Conservation (phyloP, 1,140 invertebrate species). For the Glomeris maerens region DNA sequence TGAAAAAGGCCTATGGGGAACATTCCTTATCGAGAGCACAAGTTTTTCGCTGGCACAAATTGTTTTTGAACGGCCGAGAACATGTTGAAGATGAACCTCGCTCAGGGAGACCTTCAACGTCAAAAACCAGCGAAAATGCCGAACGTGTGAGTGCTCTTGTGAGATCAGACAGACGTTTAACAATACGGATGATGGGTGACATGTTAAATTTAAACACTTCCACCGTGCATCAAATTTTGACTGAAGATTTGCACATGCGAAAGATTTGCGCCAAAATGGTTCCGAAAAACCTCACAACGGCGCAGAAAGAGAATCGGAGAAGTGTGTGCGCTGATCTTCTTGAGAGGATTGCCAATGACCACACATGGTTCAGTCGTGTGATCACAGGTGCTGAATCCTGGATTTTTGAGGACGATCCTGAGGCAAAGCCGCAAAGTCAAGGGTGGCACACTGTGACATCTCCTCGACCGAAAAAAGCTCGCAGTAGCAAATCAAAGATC, state of each 20-base stretch:
- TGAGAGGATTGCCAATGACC: constrained; percentile 11
- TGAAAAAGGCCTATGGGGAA: constrained; percentile 12
- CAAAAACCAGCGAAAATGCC: not conserved
- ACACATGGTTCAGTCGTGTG: not conserved
- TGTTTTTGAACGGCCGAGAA: constrained; percentile 16
- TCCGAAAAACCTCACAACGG: not conserved
- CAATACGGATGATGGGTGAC: not conserved
- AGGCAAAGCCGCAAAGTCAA: constrained; percentile 13
- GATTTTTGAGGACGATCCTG: constrained; percentile 13
- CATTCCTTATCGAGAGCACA: constrained; percentile 10
- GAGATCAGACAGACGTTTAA: not conserved
- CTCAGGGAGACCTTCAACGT: constrained; percentile 11
- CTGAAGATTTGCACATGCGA: constrained; percentile 1
- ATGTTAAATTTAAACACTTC: not conserved
- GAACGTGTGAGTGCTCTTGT: not conserved
- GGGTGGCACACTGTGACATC: constrained; percentile 6
- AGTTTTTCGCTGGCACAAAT: constrained; percentile 17
- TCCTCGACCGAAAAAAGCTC: too few relatives aligned
- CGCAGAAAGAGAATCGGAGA: not conserved
- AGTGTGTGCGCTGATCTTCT: not conserved
- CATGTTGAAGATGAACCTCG: constrained; percentile 8
- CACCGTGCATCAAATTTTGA: not conserved
- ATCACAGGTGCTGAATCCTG: constrained; percentile 10
- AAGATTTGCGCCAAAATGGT: constrained; percentile 3
- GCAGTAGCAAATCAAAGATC: too few relatives aligned